Evolutionary conservation across 2,888 invertebrate genomes (phyloP), one percentile per base, ranked within the genome.

Genomic region (Lasius fuliginosus): DNA sequence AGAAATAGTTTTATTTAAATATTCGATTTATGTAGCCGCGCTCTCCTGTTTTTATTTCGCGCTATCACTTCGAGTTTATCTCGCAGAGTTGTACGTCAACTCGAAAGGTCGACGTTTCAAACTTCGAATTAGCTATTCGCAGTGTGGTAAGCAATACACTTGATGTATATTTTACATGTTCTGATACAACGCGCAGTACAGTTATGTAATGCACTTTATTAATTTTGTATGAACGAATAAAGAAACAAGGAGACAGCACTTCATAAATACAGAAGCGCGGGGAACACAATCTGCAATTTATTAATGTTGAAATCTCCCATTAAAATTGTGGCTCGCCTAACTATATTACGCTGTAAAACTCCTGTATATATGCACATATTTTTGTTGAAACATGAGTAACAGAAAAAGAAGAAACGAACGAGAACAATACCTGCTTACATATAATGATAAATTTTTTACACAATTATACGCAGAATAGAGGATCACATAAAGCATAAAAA

Each of bases 111-210:
- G 23, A 30, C 12, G 15, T 67, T 56, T n/a, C n/a, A 65, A 65
- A 65, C n/a, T 53, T 60, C 12, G 36, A 76, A 65, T 76, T 53
- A 53, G 65, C 23, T 53, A 76, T 65, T 65, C 56, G 58, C 18
- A 77, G 30, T 58, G 56, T 67, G 9, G 3, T n/a, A 3, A 12
- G 5, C 18, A 27, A 67, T 27, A 12, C 53, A 75, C 12, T 62
- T 60, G 36, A 75, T 64, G 42, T 36, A 75, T 36, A 49, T 75
- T 62, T 75, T 42, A 74, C 46, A 33, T 64, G 65, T 56, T 40
- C 12, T n/a, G 4, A 62, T 62, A 58, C 23, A 40, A 5, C 11
- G 36, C 18, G 11, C 27, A 12, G 2, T n/a, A 42, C 1, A 36
- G 27, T 76, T 42, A 67, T 30, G 30, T 42, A 27, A 49, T 23